Evolutionary conservation across 1,140 invertebrate species (phyloP).

Genomic region (Galleria mellonella): DNA sequence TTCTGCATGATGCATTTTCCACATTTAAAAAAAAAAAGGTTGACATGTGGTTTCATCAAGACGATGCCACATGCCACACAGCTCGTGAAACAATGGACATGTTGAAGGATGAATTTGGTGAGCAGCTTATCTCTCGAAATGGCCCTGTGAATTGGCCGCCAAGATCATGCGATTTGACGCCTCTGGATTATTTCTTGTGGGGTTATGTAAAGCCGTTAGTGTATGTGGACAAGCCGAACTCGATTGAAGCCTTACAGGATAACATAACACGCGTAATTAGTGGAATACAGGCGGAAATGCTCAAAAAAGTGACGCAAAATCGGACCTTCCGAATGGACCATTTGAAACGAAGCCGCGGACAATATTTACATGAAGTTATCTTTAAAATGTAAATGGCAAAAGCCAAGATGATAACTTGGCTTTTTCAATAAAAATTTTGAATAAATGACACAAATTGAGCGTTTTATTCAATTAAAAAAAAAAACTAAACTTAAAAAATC

Average conservation of each 20-base stretch:
- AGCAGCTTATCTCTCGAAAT: conserved; percentile 4
- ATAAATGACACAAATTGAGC: no score
- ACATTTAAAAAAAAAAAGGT: no score
- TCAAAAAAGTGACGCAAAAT: background rate
- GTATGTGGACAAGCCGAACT: background rate
- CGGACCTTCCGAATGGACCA: background rate
- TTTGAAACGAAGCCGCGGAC: background rate
- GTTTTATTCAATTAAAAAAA: no score
- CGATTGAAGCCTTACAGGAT: background rate
- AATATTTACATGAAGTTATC: background rate
- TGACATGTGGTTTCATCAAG: conserved; percentile 11
- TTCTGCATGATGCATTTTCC: no score
- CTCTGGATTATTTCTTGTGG: background rate
- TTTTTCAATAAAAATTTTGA: background rate
- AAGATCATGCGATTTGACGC: conserved; percentile 6
- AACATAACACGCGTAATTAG: background rate
- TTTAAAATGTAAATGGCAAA: background rate
- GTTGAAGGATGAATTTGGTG: conserved; percentile 2
- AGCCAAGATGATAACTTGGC: background rate
- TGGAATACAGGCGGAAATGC: background rate
- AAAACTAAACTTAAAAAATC: no score
- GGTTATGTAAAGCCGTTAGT: conserved; percentile 4
- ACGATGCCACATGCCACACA: conserved; percentile 9
- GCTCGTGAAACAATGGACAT: conserved; percentile 1
- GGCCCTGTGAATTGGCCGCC: conserved; percentile 5